phyloP scores from a whole-genome alignment of 2,797 vertebrate species.

The Loriculus beryllinus region DNA sequence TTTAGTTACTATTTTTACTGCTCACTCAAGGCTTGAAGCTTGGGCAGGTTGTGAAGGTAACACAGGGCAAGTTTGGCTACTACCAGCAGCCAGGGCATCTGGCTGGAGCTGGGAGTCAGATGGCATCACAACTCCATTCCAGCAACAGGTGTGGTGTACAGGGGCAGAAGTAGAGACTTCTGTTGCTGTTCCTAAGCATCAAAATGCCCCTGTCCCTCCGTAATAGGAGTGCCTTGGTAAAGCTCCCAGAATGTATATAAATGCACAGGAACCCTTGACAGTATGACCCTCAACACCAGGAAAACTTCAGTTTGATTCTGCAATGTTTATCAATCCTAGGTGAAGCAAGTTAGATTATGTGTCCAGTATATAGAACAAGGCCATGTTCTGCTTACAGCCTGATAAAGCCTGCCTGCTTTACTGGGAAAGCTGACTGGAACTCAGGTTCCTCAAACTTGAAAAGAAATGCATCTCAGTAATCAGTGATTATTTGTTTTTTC shows the following conservation, averaged over 20 bases:
- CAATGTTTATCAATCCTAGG: constrained; percentile 1
- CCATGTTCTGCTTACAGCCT: not conserved
- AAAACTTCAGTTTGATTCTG: not conserved
- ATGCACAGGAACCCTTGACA: not conserved
- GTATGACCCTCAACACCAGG: not conserved
- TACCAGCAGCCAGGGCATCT: not conserved
- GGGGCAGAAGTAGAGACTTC: not conserved
- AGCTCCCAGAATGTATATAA: not conserved
- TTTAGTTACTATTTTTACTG: not conserved
- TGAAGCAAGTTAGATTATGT: not conserved
- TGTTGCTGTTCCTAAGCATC: not conserved
- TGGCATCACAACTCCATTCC: not conserved
- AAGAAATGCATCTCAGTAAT: not conserved
- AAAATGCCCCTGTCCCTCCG: not conserved
- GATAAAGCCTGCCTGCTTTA: not conserved
- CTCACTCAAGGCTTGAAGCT: not conserved
- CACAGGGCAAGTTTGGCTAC: not conserved
- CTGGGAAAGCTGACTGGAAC: not conserved
- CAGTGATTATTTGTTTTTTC: not conserved
- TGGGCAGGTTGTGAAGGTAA: not conserved
- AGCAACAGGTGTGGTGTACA: rapidly evolving
- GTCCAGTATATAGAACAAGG: constrained; percentile 14
- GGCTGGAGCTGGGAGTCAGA: not conserved
- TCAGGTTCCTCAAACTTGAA: not conserved
- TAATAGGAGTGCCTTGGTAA: not conserved